Conservation (phyloP, 2,797 vertebrate species). For the Brachyrhaphis roseni region DNA sequence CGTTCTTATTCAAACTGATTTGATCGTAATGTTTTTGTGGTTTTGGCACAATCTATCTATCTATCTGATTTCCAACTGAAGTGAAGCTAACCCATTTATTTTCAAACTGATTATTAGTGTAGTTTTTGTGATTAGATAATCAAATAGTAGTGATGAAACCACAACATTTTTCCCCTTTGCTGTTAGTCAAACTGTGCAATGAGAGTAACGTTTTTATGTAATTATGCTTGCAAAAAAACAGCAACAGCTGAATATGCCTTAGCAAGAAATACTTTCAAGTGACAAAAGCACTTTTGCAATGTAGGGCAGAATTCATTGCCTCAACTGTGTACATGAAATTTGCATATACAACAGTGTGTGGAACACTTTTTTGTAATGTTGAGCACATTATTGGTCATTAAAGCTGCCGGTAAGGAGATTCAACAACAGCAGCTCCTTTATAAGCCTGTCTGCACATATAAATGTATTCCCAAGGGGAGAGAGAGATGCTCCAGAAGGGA, state of each 20-base stretch:
- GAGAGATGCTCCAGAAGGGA: constrained; percentile 59
- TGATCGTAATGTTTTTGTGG: neutral
- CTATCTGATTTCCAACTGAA: neutral
- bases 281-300: neutral
- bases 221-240: neutral
- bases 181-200: neutral
- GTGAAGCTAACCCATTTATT: neutral
- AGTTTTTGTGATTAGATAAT: neutral
- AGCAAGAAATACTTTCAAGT: neutral
- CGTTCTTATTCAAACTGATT: neutral
- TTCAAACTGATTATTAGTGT: neutral
- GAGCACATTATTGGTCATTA: constrained; percentile 63
- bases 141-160: neutral
- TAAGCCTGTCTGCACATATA: constrained; percentile 71
- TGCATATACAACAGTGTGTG: constrained; percentile 25
- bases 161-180: neutral
- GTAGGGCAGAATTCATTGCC: neutral
- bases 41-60: too few species aligned
- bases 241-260: neutral
- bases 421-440: constrained; percentile 61
- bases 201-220: neutral
- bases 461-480: constrained; percentile 65
- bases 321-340: constrained; percentile 18
- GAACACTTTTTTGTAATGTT: constrained; percentile 41
- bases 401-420: constrained; percentile 58